These are phyloP conservation scores for Lycocerus yunnanus DNA, from an alignment of 2,888 invertebrate genomes.

Conservation along the genomic window DNA sequence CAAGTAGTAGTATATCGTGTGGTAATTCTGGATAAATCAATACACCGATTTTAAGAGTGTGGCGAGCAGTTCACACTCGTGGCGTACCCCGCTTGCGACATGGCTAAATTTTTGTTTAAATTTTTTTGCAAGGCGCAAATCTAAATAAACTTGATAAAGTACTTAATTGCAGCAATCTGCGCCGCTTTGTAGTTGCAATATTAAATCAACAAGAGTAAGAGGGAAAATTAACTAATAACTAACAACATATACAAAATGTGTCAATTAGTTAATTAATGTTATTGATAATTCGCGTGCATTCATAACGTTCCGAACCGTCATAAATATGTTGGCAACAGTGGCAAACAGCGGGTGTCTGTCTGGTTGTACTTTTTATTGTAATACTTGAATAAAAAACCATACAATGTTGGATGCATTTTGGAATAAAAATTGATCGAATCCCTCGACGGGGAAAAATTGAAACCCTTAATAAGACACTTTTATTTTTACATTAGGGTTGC, in stretches of 20 bases:
- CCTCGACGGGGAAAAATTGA: not conserved
- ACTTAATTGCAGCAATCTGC: not conserved
- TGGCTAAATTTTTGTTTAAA: too few relatives aligned
- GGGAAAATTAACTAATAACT: not conserved
- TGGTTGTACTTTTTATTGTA: slow-evolving; percentile 23
- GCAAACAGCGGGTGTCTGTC: slow-evolving; percentile 50
- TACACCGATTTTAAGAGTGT: not conserved
- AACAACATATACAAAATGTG: slow-evolving; percentile 46
- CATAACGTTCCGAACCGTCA: slow-evolving; percentile 36
- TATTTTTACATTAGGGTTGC: not conserved
- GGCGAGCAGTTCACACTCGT: not conserved
- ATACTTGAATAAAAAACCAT: slow-evolving; percentile 8
- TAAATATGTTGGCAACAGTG: slow-evolving; percentile 48
- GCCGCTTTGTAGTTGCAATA: not conserved
- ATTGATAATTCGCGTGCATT: slow-evolving; percentile 55
- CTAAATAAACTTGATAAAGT: not conserved
- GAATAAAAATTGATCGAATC: not conserved
- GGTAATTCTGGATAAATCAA: not conserved
- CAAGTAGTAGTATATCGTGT: not conserved
- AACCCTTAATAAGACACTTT: not conserved
- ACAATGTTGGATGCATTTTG: not conserved
- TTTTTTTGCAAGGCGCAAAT: not conserved
- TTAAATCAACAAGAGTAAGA: not conserved
- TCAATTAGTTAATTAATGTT: slow-evolving; percentile 58
- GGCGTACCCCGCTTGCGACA: too few relatives aligned